Base-by-base conservation (phyloP, 2,797 vertebrate genomes). In the Acrossocheilus fasciatus region DNA sequence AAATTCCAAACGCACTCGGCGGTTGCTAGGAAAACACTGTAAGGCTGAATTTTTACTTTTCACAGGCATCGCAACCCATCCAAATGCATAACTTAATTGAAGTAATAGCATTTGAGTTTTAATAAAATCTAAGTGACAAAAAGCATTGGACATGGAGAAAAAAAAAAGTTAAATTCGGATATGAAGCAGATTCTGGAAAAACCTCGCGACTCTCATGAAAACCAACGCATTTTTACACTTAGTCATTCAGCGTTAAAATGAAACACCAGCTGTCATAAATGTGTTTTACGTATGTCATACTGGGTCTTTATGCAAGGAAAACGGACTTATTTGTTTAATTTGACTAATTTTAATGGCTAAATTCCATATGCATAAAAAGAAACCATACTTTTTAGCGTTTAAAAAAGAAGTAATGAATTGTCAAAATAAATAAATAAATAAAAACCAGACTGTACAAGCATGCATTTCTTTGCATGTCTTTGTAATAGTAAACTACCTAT, bases 11-110 rank as follows among this genome's bases (percentile, higher is more conserved):
- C 70, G 62, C 81, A 70, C 81, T 15, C 18, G 43, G 26, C 70
- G 64, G 86, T 89, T 88, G 84, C 86, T 86, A 86, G 10, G 88
- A 69, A 81, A 66, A 81, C 59, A 14, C 26, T 15, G n/a, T 20
- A 66, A 68, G 23, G 41, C 39, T 18, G 15, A 45, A 45, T 26
- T 6, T 80, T 80, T 64, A 43, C 8, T 30, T 12, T 64, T 45
- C 36, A 6, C 4, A 11, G 12, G 23, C 14, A 62, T 62, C 9
- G 1, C 50, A 14, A 57, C 10, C 11, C 18, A 77, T 76, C 3
- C 1, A 54, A n/a, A n/a, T 54, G 6, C 15, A 2, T 9, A 45
- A 15, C 23, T 23, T 77, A 30, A 54, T 5, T 12, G 2, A 57
- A 57, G 34, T n/a, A 43, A 30, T 9, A 20, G 0, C 5, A 30